Conservation (phyloP, 2,888 invertebrate species). For the Synergus umbraculus region DNA sequence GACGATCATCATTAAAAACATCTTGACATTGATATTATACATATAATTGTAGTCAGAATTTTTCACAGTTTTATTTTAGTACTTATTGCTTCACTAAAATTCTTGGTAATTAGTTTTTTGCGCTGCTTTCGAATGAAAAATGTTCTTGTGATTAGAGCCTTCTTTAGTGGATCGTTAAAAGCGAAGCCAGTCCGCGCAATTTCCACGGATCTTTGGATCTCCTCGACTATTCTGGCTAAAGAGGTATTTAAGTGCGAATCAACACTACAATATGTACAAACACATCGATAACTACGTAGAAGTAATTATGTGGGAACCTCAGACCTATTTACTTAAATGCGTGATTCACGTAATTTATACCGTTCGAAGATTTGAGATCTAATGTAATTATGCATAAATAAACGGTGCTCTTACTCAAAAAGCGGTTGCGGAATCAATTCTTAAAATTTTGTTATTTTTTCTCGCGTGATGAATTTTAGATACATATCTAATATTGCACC, state of each 20-base stretch:
- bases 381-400: not conserved
- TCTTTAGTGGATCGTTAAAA: slow-evolving; percentile 30
- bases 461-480: too few relatives aligned
- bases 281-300: slow-evolving; percentile 11
- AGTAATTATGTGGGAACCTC: slow-evolving; percentile 29
- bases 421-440: not conserved
- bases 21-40: not conserved
- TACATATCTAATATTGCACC: not conserved
- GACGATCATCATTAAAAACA: slow-evolving; percentile 10
- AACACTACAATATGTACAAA: slow-evolving; percentile 30
- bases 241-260: slow-evolving; percentile 35
- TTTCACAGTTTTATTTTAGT: not conserved
- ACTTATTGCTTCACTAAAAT: too few relatives aligned
- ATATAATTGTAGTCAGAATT: not conserved
- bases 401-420: not conserved
- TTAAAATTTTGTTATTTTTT: not conserved
- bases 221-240: slow-evolving; percentile 38
- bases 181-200: slow-evolving; percentile 36
- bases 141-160: not conserved
- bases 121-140: too few relatives aligned
- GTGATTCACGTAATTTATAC: slow-evolving; percentile 8
- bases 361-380: not conserved
- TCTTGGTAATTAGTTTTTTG: too few relatives aligned
- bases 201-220: slow-evolving; percentile 40
- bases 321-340: slow-evolving; percentile 29